A percentile compares a stretch with the other conserved stretches of the same genome.
Conservation (phyloP, 1,140 invertebrate species). For the Medauroidea extradentata region DNA sequence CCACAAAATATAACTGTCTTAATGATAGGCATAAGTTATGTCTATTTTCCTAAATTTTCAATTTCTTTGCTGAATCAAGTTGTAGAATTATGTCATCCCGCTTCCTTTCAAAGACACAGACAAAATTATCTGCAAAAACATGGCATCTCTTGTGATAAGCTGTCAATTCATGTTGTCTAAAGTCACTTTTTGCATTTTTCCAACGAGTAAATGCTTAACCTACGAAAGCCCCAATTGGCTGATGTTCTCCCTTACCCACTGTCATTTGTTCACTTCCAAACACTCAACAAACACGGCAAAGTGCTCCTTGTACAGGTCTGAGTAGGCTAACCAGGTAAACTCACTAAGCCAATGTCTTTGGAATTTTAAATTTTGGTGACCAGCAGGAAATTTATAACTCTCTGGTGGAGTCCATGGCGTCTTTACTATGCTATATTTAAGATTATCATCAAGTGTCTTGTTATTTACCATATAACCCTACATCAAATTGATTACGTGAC, state of each 20-base stretch:
- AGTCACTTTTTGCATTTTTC: conserved; percentile 20
- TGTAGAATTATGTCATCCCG: conserved; percentile 4
- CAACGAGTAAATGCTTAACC: conserved; percentile 11
- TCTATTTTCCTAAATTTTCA: conserved; percentile 18
- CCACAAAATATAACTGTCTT: conserved; percentile 22
- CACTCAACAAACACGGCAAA: not conserved
- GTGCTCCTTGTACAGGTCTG: not conserved
- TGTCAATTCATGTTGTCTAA: conserved; percentile 12
- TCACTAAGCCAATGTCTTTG: not conserved
- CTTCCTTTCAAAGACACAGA: not conserved
- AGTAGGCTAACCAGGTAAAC: not conserved
- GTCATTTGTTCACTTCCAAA: not conserved
- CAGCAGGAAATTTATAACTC: conserved; percentile 1
- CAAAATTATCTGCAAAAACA: conserved; percentile 8
- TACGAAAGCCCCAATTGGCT: conserved; percentile 1
- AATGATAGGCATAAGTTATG: conserved; percentile 10
- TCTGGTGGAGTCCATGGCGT: not conserved
- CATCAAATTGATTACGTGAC: too few relatives aligned
- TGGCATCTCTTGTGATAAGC: conserved; percentile 8
- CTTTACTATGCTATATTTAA: not conserved
- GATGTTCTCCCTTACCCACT: not conserved
- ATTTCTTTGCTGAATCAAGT: conserved; percentile 14
- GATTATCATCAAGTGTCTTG: too few relatives aligned
- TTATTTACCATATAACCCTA: too few relatives aligned
- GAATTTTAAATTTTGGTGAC: not conserved